Base-by-base conservation (phyloP, 1,140 invertebrate species). In the Samia ricini region DNA sequence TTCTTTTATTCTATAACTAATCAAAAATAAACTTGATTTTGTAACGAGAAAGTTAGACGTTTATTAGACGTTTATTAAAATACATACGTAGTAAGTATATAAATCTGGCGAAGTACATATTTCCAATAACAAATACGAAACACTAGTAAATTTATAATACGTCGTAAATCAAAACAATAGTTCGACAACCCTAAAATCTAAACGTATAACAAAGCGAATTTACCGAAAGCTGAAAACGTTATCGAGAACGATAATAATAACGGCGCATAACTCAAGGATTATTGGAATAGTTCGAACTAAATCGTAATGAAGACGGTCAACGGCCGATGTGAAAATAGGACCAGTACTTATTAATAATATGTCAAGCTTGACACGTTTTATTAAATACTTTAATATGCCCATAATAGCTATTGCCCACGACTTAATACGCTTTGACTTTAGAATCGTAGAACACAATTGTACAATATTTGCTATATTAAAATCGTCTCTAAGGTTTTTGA, bases 121-220 rank as follows among this genome's bases (percentile, higher is more conserved):
- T 42, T 4, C 33, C 33, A 42, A 42, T 42, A 42, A 42, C 33
- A 42, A 42, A 42, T 42, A 42, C 7, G n/a, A n/a, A 42, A 42
- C 33, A 12, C 33, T 12, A 15, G 15, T 42, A 42, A 42, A 42
- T 42, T 42, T 42, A 5, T 42, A 42, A 42, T 42, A 42, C 33
- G 33, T 15, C 33, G 33, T 42, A 42, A 42, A 42, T 42, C 33
- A 42, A 42, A 42, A 42, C 33, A 42, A 42, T 42, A 42, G 33
- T 42, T 42, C 33, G 33, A 42, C 33, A 42, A 15, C 1, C n/a
- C 33, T 42, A 42, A 42, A 42, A 42, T 42, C 33, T 42, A 42
- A 42, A 42, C 33, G 33, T 42, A 42, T 42, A 42, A 42, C 33
- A 42, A 42, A 42, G 33, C 33, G 33, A 42, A 42, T 42, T 42